Base-by-base conservation (phyloP, 1,140 invertebrate species). In the Drosophila truncata region DNA sequence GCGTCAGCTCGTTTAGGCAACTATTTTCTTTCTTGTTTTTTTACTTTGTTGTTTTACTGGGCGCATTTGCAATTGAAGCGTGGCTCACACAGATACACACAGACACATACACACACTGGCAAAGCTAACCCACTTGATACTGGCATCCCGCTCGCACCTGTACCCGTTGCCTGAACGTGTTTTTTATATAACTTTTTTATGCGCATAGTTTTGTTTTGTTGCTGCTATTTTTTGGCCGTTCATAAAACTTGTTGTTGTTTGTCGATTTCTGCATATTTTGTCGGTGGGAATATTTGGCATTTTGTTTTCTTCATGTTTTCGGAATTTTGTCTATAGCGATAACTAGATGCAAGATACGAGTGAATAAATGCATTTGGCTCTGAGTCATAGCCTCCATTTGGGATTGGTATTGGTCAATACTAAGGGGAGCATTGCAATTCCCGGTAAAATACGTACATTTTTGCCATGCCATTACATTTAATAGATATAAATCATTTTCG, bases 181-280 rank as follows among this genome's bases (percentile, higher is more conserved):
- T 90, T 87, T 84, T 88, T 88, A 88, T 88, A 88, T 88, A 88
- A 88, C 76, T 77, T 84, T 84, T 80, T 82, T 82, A 70, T 78
- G 65, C 67, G 84, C 84, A 88, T 80, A 87, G 84, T 84, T 82
- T 82, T 63, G 54, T 74, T 61, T 70, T 80, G 59, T 44, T 71
- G 55, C 58, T 80, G 59, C 46, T 54, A 59, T 60, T 73, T 29
- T 67, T 54, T 74, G 42, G 57, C 61, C 54, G 54, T 67, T 70
- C 39, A 61, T 61, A 57, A 80, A 60, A 59, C 31, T 72, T 63
- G 52, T 80, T 78, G 59, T 62, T 78, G 74, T 62, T 73, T 50
- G 59, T 54, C 33, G 52, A 69, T 84, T 84, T 87, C 65, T 82
- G 78, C 74, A 82, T 76, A 75, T 78, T 78, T 71, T 77, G 64